Evolutionary conservation across 2,888 invertebrate genomes (phyloP).

Genomic region (Heliothis peltigera): DNA sequence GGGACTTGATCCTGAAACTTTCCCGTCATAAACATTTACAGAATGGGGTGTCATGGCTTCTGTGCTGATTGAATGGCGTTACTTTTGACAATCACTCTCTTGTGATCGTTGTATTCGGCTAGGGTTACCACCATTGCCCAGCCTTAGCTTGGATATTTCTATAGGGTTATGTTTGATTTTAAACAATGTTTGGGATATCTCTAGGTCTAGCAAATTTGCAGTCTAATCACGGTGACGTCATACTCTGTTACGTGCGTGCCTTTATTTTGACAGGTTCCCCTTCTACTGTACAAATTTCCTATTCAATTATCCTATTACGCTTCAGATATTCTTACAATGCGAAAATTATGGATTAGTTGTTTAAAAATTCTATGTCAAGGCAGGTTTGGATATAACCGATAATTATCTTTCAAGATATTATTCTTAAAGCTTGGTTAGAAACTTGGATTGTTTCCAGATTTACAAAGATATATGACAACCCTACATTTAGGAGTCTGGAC

Average conservation of each 20-base stretch:
- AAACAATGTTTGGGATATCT: too few relatives aligned
- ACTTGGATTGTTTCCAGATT: slow-evolving; percentile 55
- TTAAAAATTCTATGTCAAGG: slow-evolving; percentile 14
- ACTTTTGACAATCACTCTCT: slow-evolving; percentile 57
- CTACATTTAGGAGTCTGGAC: slow-evolving; percentile 44
- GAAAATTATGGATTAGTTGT: slow-evolving; percentile 1
- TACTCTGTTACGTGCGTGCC: too few relatives aligned
- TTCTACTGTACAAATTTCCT: too few relatives aligned
- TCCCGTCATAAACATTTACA: slow-evolving; percentile 72
- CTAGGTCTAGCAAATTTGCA: too few relatives aligned
- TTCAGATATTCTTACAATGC: too few relatives aligned
- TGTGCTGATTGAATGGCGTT: slow-evolving; percentile 65
- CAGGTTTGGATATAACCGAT: slow-evolving; percentile 39
- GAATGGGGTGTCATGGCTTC: slow-evolving; percentile 64
- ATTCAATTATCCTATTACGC: too few relatives aligned
- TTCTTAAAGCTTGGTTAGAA: slow-evolving; percentile 19
- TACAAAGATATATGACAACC: slow-evolving; percentile 52
- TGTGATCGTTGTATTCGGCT: slow-evolving; percentile 38
- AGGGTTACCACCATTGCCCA: slow-evolving; percentile 32
- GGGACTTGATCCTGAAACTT: slow-evolving; percentile 66
- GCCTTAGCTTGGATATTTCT: too few relatives aligned
- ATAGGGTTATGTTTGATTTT: too few relatives aligned
- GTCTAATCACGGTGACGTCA: too few relatives aligned
- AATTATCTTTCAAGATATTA: slow-evolving; percentile 31
- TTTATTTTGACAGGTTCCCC: too few relatives aligned